Conservation (phyloP, 2,888 invertebrate genomes). For the Drosophila tripunctata region DNA sequence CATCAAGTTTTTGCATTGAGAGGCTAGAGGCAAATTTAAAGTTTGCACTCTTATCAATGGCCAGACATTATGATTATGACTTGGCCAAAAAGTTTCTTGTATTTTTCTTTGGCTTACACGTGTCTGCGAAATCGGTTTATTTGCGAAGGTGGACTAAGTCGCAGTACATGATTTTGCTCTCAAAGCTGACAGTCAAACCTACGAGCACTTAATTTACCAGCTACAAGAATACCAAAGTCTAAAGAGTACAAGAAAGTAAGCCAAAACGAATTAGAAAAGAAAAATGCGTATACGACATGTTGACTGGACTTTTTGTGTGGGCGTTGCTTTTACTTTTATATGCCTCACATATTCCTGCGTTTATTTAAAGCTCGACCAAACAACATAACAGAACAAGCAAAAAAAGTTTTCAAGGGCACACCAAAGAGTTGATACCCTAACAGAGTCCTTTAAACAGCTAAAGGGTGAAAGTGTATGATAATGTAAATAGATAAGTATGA, state of each 20-base stretch:
- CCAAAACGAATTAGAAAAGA: conserved; percentile 1
- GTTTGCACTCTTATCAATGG: conserved; percentile 53
- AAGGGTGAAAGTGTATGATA: too few species aligned
- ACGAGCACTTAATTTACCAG: conserved; percentile 28
- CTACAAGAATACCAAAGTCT: not conserved
- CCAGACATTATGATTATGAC: conserved; percentile 61
- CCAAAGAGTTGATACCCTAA: too few species aligned
- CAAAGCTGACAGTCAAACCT: conserved; percentile 39
- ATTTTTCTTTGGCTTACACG: conserved; percentile 24
- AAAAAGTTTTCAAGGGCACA: too few species aligned
- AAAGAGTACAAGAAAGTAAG: conserved; percentile 1
- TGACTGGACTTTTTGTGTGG: conserved; percentile 42
- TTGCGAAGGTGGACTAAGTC: conserved; percentile 8
- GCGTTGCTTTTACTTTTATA: conserved; percentile 6
- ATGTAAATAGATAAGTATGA: too few species aligned
- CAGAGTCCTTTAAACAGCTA: too few species aligned
- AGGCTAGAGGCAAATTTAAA: conserved; percentile 50
- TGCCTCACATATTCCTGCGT: conserved; percentile 1
- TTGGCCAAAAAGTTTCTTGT: conserved; percentile 30
- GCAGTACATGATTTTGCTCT: conserved; percentile 29
- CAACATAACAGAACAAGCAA: not conserved
- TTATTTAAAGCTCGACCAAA: conserved; percentile 25
- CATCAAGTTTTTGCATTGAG: conserved; percentile 39
- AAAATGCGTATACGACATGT: conserved; percentile 60
- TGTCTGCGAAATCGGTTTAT: conserved; percentile 20